These are phyloP conservation scores for Monopis laevigella DNA, from an alignment of 2,888 invertebrate genomes.

Conservation along the genomic window DNA sequence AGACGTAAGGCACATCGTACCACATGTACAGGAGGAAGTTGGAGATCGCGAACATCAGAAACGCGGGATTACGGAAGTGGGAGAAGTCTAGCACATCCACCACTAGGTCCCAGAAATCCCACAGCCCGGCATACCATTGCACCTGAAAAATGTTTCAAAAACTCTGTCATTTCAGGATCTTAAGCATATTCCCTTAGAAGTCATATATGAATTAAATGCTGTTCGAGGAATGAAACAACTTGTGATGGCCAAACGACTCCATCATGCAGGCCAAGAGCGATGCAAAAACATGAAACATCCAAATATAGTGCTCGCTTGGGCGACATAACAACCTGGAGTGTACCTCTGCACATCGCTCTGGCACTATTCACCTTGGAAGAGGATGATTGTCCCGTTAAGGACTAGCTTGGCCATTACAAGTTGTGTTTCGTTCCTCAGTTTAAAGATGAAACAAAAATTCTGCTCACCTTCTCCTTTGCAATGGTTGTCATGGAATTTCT, in stretches of 20 bases:
- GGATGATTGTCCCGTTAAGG: neutral
- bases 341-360: too few species aligned
- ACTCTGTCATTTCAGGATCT: too few species aligned
- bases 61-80: conserved; percentile 78
- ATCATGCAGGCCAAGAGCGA: too few species aligned
- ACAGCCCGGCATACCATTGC: conserved; percentile 77
- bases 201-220: too few species aligned
- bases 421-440: neutral
- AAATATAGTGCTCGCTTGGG: too few species aligned
- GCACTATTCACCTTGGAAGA: too few species aligned
- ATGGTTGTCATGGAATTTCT: conserved; percentile 87
- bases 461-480: conserved; percentile 75
- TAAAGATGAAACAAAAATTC: neutral
- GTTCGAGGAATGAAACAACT: too few species aligned
- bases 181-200: too few species aligned
- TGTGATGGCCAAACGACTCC: too few species aligned
- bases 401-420: neutral
- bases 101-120: conserved; percentile 81
- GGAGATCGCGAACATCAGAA: conserved; percentile 83
- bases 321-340: too few species aligned
- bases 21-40: conserved; percentile 92
- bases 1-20: conserved; percentile 94
- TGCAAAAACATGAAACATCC: too few species aligned
- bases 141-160: too few species aligned
- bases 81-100: conserved; percentile 85